Conservation (phyloP, 2,797 vertebrate genomes). For the Myotis findleyi region DNA sequence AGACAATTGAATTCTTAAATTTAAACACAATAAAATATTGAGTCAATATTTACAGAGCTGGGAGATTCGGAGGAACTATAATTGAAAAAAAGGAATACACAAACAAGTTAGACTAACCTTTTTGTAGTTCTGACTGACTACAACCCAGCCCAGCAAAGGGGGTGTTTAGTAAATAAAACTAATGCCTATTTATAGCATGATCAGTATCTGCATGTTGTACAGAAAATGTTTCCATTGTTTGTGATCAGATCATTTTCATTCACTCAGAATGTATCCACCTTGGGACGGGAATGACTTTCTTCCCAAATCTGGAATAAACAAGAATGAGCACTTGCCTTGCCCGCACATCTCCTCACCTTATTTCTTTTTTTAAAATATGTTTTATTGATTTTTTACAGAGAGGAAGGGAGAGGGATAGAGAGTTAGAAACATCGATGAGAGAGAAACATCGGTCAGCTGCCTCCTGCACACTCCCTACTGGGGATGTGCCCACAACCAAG, state of each 20-base stretch:
- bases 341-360: background rate
- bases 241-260: constrained; percentile 65
- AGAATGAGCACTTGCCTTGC: background rate
- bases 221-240: constrained; percentile 68
- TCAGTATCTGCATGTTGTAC: constrained; percentile 69
- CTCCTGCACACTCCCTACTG: too few relatives aligned
- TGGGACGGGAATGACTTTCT: background rate
- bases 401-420: too few relatives aligned
- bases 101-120: constrained; percentile 78
- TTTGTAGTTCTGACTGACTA: constrained; percentile 79
- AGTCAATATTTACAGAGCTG: constrained; percentile 81
- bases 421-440: too few relatives aligned
- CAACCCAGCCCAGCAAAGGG: constrained; percentile 61
- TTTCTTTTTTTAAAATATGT: background rate
- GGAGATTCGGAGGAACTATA: constrained; percentile 53
- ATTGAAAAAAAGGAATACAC: constrained; percentile 59
- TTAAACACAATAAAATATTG: constrained; percentile 75
- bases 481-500: too few relatives aligned
- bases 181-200: constrained; percentile 73
- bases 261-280: background rate
- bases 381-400: too few relatives aligned
- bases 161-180: constrained; percentile 83
- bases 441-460: too few relatives aligned
- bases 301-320: background rate
- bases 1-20: constrained; percentile 76